Conservation (phyloP, 2,888 invertebrate species). For the Eupithecia dodoneata region DNA sequence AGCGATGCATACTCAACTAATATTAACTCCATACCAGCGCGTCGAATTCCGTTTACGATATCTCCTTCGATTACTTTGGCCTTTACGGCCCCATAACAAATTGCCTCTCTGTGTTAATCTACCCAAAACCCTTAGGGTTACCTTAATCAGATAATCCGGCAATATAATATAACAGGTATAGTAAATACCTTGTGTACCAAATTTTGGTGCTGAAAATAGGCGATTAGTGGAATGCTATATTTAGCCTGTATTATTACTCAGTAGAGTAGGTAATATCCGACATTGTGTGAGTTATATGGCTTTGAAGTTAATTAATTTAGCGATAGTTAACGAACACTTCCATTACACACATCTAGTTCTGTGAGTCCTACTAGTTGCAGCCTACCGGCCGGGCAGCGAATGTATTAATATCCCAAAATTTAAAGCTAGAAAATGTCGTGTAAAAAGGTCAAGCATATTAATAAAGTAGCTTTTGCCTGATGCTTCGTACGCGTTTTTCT, state of each 20-base stretch:
- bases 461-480: too few relatives aligned
- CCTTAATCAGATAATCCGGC: conserved; percentile 1
- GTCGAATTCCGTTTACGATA: not conserved
- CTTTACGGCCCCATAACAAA: conserved; percentile 1
- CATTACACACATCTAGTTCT: not conserved
- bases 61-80: conserved; percentile 3
- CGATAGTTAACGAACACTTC: not conserved
- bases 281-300: not conserved
- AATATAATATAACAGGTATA: not conserved
- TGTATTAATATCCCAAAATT: not conserved
- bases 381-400: too few relatives aligned
- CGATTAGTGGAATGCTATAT: not conserved
- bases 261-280: not conserved
- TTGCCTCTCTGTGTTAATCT: not conserved
- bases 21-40: not conserved
- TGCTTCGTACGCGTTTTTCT: too few relatives aligned
- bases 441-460: not conserved
- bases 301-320: not conserved
- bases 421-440: not conserved
- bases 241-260: not conserved
- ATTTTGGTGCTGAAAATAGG: not conserved
- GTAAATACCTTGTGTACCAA: not conserved
- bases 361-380: not conserved
- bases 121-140: conserved; percentile 1
- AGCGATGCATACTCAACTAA: not conserved